Base-by-base conservation (phyloP, 2,113 vertebrate species). In the Cairina moschata region DNA sequence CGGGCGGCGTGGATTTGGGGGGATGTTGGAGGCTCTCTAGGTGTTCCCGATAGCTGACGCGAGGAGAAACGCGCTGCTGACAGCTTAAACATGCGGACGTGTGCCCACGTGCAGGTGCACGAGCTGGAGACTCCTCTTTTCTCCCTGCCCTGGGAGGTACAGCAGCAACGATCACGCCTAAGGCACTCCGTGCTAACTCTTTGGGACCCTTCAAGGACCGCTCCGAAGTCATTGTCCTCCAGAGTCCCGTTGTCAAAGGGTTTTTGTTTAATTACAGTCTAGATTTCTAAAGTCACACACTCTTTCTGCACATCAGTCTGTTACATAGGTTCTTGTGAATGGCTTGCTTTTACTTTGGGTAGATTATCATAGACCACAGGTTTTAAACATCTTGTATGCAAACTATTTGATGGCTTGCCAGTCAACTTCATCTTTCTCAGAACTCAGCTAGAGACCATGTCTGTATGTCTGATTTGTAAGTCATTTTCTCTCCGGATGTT, bases 1-100 rank as follows among this genome's bases (percentile, higher is more conserved):
- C 50, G 50, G 50, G 22, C 48, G 32, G 2, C 4, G 34, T 2
- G 42, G 7, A 1, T 50, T 65, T 69, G 12, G 0, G 7, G 7
- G 1, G 5, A 18, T 25, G 3, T 13, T 29, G 17, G 20, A 10
- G 25, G 11, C 20, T 78, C 36, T 52, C 2, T 0, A 26, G n/a
- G 6, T 16, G 31, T 46, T 14, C 17, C 23, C 7, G 8, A 3
- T n/a, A 17, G 8, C 11, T 4, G 25, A 32, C 29, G 32, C 28
- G 34, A 55, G 6, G 1, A 17, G 34, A 34, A 91, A 36, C 2
- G 5, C 28, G 5, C 31, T 16, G 1, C 17, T 69, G 76, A 28
- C 71, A 32, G 2, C 21, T 58, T 68, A 18, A 13, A 55, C 54
- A 58, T 6, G 7, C 22, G 1, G 17, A 16, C 3, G 5, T 48